Evolutionary conservation across 2,888 invertebrate species (phyloP), one percentile per base, ranked within the genome.

Genomic region (Pteria penguin): DNA sequence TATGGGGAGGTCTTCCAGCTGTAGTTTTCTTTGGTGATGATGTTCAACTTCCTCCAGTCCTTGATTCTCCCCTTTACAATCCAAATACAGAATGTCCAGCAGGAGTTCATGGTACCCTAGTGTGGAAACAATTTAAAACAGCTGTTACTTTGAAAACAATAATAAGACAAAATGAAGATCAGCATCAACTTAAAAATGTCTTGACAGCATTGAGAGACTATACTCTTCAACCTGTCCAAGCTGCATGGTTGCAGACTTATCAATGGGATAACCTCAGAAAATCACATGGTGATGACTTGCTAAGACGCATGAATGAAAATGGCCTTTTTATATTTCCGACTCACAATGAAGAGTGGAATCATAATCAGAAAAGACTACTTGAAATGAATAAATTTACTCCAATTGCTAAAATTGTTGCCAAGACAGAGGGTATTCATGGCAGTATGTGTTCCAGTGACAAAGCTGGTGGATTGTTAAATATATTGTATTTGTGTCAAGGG

Each of bases 21-120:
- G 81, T 81, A 14, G 79, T 82, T 18, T 78, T 82, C 67, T 57
- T 81, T 67, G 82, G 84, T 18, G 82, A 83, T 68, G 84, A 81
- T 66, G 68, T 78, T 32, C 80, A 84, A 55, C 70, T 81, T 22
- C 82, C 81, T 70, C 83, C 81, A 54, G 84, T 84, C 14, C 54
- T 33, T 57, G 82, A 83, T 66, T 66, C 68, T 31, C 84, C 79
- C 29, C 75, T 82, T n/a, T 82, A 82, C 22, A 62, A 62, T 14
- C 29, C 36, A 14, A 54, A 55, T 11, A 55, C 3, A 32, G 61
- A 45, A 33, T 52, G 11, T 18, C 75, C 74, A 36, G 78, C 81
- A 57, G 58, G 70, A n/a, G 36, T 81, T 32, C 77, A 79, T 75
- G 81, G 75, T 27, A 11, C 36, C 27, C 27, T 79, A 27, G 73